phyloP scores from a whole-genome alignment of 2,113 vertebrate genomes.

The Mixornis gularis region DNA sequence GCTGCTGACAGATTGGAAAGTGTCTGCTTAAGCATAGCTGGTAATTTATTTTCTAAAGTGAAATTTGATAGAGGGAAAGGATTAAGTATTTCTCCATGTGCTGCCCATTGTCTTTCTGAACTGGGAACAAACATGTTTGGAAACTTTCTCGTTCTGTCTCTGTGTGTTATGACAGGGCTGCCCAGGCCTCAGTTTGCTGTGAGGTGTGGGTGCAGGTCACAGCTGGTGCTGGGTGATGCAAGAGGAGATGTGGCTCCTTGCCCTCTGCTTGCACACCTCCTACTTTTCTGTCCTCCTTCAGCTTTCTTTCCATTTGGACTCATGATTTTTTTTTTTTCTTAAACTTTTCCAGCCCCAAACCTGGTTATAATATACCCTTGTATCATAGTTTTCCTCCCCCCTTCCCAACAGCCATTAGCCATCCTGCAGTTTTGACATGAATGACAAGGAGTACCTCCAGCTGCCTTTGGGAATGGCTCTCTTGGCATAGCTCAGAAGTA shows the following conservation, averaged over 20 bases:
- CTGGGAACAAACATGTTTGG: not conserved
- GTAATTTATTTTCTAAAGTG: not conserved
- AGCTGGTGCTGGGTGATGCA: not conserved
- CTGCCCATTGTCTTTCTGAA: not conserved
- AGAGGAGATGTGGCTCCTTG: not conserved
- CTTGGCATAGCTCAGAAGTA: not conserved
- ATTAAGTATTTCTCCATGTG: not conserved
- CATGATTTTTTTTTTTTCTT: rapidly evolving
- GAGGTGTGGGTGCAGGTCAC: not conserved
- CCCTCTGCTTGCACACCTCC: not conserved
- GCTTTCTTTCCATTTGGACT: not conserved
- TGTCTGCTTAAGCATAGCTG: not conserved
- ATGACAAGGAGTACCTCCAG: not conserved
- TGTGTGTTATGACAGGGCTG: not conserved
- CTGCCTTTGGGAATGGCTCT: not conserved
- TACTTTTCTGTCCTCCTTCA: not conserved
- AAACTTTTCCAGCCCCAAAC: not conserved
- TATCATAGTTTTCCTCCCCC: not conserved
- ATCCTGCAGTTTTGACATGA: rapidly evolving
- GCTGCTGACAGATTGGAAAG: not conserved
- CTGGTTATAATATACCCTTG: not conserved
- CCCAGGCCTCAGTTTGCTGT: not conserved
- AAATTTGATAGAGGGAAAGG: not conserved
- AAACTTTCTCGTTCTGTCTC: not conserved
- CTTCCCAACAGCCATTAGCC: not conserved